Percentiles rank a stretch among this genome's conserved stretches.
phyloP scores from a whole-genome alignment of 2,888 invertebrate species.

The Zygaena filipendulae region DNA sequence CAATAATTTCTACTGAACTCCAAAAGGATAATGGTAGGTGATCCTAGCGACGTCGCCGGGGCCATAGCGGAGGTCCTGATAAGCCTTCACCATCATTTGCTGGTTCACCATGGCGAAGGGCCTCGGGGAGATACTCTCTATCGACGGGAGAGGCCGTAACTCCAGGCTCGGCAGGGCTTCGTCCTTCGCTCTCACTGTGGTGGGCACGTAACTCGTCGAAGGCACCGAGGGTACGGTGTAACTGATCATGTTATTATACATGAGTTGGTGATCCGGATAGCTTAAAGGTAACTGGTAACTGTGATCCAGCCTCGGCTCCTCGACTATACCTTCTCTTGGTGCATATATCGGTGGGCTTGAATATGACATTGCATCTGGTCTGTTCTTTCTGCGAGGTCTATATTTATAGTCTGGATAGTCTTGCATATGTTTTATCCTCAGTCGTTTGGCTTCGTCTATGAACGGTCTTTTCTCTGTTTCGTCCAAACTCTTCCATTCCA shows the following conservation, averaged over 20 bases:
- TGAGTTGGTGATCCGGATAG: constrained; percentile 44
- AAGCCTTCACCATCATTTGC: constrained; percentile 63
- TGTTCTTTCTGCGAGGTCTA: constrained; percentile 71
- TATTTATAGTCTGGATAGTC: constrained; percentile 80
- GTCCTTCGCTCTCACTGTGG: constrained; percentile 42
- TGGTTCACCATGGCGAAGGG: constrained; percentile 57
- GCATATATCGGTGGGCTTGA: constrained; percentile 35
- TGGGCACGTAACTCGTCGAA: constrained; percentile 38
- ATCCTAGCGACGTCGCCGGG: constrained; percentile 55
- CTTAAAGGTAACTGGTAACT: constrained; percentile 40
- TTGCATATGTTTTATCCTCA: constrained; percentile 77
- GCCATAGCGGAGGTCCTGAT: constrained; percentile 54
- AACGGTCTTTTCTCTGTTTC: constrained; percentile 86
- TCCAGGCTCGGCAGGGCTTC: constrained; percentile 41
- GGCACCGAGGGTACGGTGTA: constrained; percentile 45
- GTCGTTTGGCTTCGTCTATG: constrained; percentile 87
- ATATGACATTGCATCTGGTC: constrained; percentile 46
- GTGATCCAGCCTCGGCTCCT: constrained; percentile 43
- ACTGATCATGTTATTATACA: constrained; percentile 56
- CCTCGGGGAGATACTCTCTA: constrained; percentile 58
- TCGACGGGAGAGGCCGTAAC: constrained; percentile 50
- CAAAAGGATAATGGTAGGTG: constrained; percentile 57
- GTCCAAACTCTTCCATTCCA: constrained; percentile 85
- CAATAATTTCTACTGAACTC: constrained; percentile 35
- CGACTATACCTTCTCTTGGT: constrained; percentile 39